Evolutionary conservation across 2,888 invertebrate species (phyloP).

Genomic region (Boloria euphrosyne): DNA sequence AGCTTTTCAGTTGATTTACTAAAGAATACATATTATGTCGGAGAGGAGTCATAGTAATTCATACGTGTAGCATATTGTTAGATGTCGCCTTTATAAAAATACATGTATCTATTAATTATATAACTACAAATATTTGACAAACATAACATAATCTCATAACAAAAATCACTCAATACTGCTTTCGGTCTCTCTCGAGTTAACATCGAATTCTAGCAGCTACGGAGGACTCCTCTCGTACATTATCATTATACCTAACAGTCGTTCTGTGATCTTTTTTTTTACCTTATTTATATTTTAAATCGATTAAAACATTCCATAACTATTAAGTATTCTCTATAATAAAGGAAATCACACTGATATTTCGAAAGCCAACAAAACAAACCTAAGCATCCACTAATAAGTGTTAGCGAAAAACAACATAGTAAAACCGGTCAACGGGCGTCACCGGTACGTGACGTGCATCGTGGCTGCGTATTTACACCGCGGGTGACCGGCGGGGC

Average conservation of each 20-base stretch:
- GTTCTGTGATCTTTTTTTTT: slow-evolving; percentile 39
- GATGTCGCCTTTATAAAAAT: slow-evolving; percentile 44
- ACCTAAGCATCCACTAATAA: slow-evolving; percentile 75
- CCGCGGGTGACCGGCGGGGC: slow-evolving; percentile 42
- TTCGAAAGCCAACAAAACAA: slow-evolving; percentile 79
- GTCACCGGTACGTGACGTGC: slow-evolving; percentile 46
- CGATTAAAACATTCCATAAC: slow-evolving; percentile 75
- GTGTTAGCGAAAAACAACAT: slow-evolving; percentile 70
- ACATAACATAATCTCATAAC: slow-evolving; percentile 41
- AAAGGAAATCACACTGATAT: slow-evolving; percentile 79
- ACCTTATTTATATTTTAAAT: slow-evolving; percentile 55
- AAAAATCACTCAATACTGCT: slow-evolving; percentile 43
- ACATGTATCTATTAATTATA: slow-evolving; percentile 47
- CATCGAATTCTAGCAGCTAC: slow-evolving; percentile 30
- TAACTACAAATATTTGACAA: slow-evolving; percentile 41
- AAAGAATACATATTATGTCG: slow-evolving; percentile 54
- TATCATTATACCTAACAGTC: slow-evolving; percentile 45
- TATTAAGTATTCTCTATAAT: slow-evolving; percentile 64
- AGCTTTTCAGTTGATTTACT: slow-evolving; percentile 56
- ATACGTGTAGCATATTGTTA: slow-evolving; percentile 31
- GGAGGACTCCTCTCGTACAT: slow-evolving; percentile 47
- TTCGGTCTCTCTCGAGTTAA: slow-evolving; percentile 39
- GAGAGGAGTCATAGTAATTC: slow-evolving; percentile 64
- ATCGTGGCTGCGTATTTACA: slow-evolving; percentile 54
- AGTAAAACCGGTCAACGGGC: slow-evolving; percentile 54